Percentiles rank a stretch among this genome's conserved stretches.
Conservation (phyloP, 2,113 vertebrate genomes). For the Panurus biarmicus region DNA sequence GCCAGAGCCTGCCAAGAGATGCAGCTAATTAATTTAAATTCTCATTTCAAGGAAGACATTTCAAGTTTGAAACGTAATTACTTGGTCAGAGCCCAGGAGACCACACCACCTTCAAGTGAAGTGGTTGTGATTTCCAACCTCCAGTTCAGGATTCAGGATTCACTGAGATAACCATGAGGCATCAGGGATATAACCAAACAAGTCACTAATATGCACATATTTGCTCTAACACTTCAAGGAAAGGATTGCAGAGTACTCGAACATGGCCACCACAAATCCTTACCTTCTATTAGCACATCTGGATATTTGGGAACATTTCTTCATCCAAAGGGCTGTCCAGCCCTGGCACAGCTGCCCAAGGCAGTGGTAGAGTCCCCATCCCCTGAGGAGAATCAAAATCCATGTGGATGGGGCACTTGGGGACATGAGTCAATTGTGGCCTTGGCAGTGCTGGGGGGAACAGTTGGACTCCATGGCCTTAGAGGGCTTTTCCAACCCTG, state of each 20-base stretch:
- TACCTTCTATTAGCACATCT: neutral
- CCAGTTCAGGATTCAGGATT: neutral
- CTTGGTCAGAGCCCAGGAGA: conserved; percentile 29
- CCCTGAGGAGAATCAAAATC: neutral
- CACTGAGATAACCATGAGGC: fast-evolving
- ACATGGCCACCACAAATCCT: neutral
- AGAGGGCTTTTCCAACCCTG: neutral
- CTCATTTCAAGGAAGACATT: conserved; percentile 29
- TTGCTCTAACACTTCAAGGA: no score
- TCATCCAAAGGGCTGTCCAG: neutral
- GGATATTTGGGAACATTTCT: neutral
- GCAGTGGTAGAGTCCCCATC: neutral
- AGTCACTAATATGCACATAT: fast-evolving
- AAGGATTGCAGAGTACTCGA: no score
- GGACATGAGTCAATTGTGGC: neutral
- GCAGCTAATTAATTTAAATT: conserved; percentile 45
- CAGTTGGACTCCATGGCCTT: fast-evolving
- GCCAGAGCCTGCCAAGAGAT: neutral
- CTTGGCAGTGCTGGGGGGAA: neutral
- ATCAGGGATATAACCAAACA: neutral
- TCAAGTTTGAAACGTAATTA: conserved; percentile 28
- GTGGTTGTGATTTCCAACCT: neutral
- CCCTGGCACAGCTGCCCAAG: neutral
- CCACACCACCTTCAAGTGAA: neutral
- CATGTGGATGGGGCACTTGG: neutral